These are phyloP conservation scores for Drosophila mettleri DNA, from an alignment of 2,888 invertebrate genomes.

Conservation along the genomic window DNA sequence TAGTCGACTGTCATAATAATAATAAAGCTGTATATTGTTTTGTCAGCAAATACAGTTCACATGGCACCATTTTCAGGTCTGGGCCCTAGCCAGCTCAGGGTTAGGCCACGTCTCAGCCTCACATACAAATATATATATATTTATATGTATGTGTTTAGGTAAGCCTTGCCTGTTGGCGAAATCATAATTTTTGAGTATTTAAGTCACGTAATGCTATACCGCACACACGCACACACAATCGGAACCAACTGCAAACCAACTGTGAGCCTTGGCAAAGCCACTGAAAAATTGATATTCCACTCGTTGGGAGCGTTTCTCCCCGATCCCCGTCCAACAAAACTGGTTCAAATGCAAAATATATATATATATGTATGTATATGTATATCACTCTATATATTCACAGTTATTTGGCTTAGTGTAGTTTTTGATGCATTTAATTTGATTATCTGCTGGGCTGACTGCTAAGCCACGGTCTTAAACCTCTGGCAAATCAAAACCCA, in stretches of 20 bases:
- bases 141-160: constrained; percentile 7
- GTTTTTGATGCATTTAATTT: constrained; percentile 52
- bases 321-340: constrained; percentile 27
- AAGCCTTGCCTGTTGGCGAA: constrained; percentile 57
- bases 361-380: background rate
- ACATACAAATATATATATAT: constrained; percentile 7
- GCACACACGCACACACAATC: constrained; percentile 36
- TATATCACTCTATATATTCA: background rate
- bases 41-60: constrained; percentile 37
- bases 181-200: constrained; percentile 76
- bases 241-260: constrained; percentile 35
- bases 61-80: constrained; percentile 36
- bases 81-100: constrained; percentile 27
- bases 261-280: constrained; percentile 52
- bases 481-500: constrained; percentile 35
- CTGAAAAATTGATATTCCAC: constrained; percentile 57
- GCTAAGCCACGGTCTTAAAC: background rate
- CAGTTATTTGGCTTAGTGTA: constrained; percentile 17
- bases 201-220: constrained; percentile 68
- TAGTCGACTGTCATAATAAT: constrained; percentile 18
- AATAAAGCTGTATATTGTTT: constrained; percentile 28
- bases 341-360: constrained; percentile 46
- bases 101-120: constrained; percentile 18
- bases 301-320: constrained; percentile 16
- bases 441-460: constrained; percentile 42